These are phyloP conservation scores for Eupithecia subfuscata DNA, from an alignment of 2,888 invertebrate species.

Conservation along the genomic window DNA sequence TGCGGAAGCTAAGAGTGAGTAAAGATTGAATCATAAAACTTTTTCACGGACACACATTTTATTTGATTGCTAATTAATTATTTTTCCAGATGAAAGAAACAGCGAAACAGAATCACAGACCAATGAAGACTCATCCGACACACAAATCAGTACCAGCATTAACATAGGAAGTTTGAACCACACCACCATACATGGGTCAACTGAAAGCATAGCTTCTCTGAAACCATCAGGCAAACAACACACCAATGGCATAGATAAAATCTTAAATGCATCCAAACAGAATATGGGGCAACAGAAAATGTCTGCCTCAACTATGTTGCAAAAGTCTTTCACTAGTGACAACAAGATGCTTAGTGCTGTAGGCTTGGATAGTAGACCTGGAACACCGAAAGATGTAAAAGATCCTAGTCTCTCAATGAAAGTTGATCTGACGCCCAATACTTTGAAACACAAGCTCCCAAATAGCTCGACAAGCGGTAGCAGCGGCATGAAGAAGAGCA, in stretches of 20 bases:
- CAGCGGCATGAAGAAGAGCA: conserved; percentile 88
- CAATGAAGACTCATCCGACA: conserved; percentile 89
- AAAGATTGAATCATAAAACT: not conserved
- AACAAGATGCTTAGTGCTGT: conserved; percentile 74
- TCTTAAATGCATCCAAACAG: conserved; percentile 69
- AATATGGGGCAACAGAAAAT: conserved; percentile 65
- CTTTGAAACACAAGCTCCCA: conserved; percentile 81
- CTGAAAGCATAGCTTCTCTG: conserved; percentile 74
- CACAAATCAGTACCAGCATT: conserved; percentile 83
- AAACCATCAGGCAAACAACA: conserved; percentile 81
- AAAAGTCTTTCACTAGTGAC: conserved; percentile 73
- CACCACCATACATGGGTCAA: conserved; percentile 80
- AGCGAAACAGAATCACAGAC: conserved; percentile 95
- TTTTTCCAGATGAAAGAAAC: conserved; percentile 88
- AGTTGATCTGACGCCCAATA: conserved; percentile 71
- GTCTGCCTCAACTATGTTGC: conserved; percentile 71
- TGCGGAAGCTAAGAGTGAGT: conserved; percentile 91
- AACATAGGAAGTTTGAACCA: conserved; percentile 77
- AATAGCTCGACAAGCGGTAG: conserved; percentile 75
- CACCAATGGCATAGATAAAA: conserved; percentile 78
- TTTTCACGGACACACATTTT: not conserved
- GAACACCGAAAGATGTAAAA: conserved; percentile 77
- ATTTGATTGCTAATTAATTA: not conserved
- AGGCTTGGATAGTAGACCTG: conserved; percentile 75
- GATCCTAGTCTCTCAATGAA: conserved; percentile 68